phyloP scores from a whole-genome alignment of 2,797 vertebrate species.

The Myioborus miniatus region DNA sequence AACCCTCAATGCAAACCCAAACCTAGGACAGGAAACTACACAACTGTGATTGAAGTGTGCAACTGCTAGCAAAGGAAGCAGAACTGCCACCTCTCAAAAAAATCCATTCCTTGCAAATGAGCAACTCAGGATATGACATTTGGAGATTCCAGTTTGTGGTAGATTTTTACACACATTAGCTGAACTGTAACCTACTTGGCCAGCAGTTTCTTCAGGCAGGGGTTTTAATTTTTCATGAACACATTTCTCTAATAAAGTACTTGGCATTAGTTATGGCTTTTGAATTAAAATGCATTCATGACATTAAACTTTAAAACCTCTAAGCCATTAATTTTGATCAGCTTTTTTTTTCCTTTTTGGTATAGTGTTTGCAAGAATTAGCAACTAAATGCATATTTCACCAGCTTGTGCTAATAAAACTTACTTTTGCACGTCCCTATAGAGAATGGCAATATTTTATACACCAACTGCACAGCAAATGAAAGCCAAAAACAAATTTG shows the following conservation, averaged over 20 bases:
- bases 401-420: conserved; percentile 24
- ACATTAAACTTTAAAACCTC: conserved; percentile 64
- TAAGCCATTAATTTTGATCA: conserved; percentile 62
- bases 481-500: conserved; percentile 28
- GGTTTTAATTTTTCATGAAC: conserved; percentile 58
- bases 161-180: conserved; percentile 32
- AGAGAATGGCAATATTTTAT: conserved; percentile 33
- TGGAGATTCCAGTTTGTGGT: neutral
- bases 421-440: neutral
- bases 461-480: neutral
- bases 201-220: conserved; percentile 48
- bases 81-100: neutral
- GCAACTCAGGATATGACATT: neutral
- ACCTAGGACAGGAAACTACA: neutral
- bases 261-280: conserved; percentile 60
- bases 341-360: neutral
- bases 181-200: conserved; percentile 59
- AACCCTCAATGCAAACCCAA: neutral
- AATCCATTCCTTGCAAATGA: neutral
- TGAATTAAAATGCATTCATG: conserved; percentile 62
- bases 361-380: conserved; percentile 14
- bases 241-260: conserved; percentile 65
- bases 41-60: accelerated
- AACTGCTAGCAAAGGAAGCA: neutral
- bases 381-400: conserved; percentile 53